Base-by-base conservation (phyloP, 2,888 invertebrate species). In the Cyclophora punctaria region DNA sequence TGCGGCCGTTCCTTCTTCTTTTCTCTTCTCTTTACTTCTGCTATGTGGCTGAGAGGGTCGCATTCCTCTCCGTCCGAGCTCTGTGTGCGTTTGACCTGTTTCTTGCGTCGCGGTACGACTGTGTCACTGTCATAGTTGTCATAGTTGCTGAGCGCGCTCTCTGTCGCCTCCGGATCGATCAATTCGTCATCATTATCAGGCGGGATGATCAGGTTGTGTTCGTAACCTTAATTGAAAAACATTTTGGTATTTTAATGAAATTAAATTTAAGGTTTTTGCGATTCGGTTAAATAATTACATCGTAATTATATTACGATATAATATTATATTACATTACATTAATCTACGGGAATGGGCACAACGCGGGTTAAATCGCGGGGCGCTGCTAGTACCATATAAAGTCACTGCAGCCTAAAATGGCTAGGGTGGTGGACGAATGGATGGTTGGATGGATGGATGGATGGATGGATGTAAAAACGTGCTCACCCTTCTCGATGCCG, bases 401-500 rank as follows among this genome's bases (percentile, higher is more conserved):
- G n/a, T n/a, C n/a, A n/a, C n/a, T n/a, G n/a, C n/a, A n/a, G n/a
- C n/a, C n/a, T n/a, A n/a, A n/a, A n/a, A n/a, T n/a, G n/a, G n/a
- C 20, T 20, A 20, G 20, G 20, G 20, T 20, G 2, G 20, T 20
- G 20, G 20, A 20, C 20, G 20, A 20, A 20, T 20, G 20, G 20
- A 20, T 20, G 20, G 20, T 20, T 20, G 20, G 20, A 20, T 20
- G 20, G 20, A 20, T 20, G 20, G 20, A 20, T 20, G 20, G 20
- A 20, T 20, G 20, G 20, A 20, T 20, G 20, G 20, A 20, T 20
- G 20, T 20, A 20, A 20, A 20, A 2, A 1, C 20, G 20, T 20
- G 20, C 20, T 20, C 20, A 65, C 92, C 92, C 71, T 92, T 92
- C 66, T 92, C 92, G 53, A 92, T 92, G 0, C 92, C 92, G 53